Conservation (phyloP, 2,888 invertebrate species). For the Gymnosoma rotundatum region DNA sequence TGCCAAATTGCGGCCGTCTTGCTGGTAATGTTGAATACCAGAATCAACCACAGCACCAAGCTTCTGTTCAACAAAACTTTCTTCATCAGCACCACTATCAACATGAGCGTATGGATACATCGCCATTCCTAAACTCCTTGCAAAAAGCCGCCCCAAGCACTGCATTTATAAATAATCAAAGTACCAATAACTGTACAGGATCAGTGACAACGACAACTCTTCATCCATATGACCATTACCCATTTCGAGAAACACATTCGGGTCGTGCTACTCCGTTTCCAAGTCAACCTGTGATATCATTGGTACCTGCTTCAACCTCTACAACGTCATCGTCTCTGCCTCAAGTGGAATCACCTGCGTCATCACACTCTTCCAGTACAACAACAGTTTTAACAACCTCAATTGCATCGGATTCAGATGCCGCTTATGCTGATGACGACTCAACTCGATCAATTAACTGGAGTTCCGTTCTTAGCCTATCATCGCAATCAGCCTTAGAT, state of each 20-base stretch:
- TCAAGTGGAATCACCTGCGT: slow-evolving; percentile 57
- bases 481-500: slow-evolving; percentile 93
- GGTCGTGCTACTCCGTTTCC: slow-evolving; percentile 89
- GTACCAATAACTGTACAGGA: slow-evolving; percentile 75
- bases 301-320: slow-evolving; percentile 58
- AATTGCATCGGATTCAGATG: slow-evolving; percentile 85
- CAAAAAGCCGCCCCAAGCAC: slow-evolving; percentile 68
- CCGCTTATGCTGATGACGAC: slow-evolving; percentile 90
- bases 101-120: slow-evolving; percentile 75
- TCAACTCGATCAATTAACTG: slow-evolving; percentile 92
- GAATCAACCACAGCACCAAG: slow-evolving; percentile 74
- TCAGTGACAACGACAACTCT: slow-evolving; percentile 74
- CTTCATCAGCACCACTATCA: slow-evolving; percentile 74
- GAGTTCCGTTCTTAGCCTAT: slow-evolving; percentile 94
- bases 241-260: slow-evolving; percentile 82
- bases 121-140: slow-evolving; percentile 65
- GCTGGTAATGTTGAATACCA: slow-evolving; percentile 79
- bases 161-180: slow-evolving; percentile 53
- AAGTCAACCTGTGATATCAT: slow-evolving; percentile 74
- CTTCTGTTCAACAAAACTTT: slow-evolving; percentile 72
- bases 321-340: slow-evolving; percentile 52
- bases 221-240: slow-evolving; percentile 82
- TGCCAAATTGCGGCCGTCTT: slow-evolving; percentile 78
- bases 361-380: slow-evolving; percentile 50
- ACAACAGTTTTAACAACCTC: slow-evolving; percentile 75